A percentile compares a stretch with the other conserved stretches of the same genome.
Conservation (phyloP, 2,797 vertebrate species). For the Gouania willdenowi region DNA sequence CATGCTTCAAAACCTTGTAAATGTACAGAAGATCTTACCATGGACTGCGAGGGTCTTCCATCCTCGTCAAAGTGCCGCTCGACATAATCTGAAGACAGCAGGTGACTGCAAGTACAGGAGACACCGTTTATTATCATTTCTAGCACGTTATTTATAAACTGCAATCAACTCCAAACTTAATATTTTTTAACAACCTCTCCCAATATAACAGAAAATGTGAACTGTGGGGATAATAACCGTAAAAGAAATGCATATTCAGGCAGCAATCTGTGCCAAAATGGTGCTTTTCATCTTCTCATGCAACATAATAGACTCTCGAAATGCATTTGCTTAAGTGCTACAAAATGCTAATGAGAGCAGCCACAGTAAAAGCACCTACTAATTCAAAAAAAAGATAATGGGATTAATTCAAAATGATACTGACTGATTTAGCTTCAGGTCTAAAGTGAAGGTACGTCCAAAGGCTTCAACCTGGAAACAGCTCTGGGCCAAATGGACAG, state of each 20-base stretch:
- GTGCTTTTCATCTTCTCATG: conserved; percentile 35
- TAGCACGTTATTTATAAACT: not conserved
- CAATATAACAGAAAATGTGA: conserved; percentile 16
- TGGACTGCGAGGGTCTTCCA: conserved; percentile 54
- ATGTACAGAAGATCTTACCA: conserved; percentile 67
- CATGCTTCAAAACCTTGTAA: too few species aligned
- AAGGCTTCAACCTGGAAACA: conserved; percentile 93
- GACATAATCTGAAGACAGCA: conserved; percentile 85
- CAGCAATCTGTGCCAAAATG: conserved; percentile 8
- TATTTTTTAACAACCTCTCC: not conserved
- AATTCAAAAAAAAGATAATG: conserved; percentile 5
- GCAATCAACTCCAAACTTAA: not conserved
- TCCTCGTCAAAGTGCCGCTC: conserved; percentile 78
- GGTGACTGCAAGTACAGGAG: conserved; percentile 73
- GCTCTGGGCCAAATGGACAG: conserved; percentile 87
- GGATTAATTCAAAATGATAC: conserved; percentile 53
- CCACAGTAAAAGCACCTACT: conserved; percentile 36
- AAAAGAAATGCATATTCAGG: conserved; percentile 13
- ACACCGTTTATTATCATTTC: conserved; percentile 10
- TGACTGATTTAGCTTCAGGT: conserved; percentile 93
- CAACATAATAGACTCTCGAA: conserved; percentile 36
- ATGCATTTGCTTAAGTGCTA: conserved; percentile 41
- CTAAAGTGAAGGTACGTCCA: conserved; percentile 86
- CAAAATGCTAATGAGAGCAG: conserved; percentile 46
- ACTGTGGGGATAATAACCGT: conserved; percentile 20